phyloP scores from a whole-genome alignment of 2,113 vertebrate species.

The Osmerus eperlanus region DNA sequence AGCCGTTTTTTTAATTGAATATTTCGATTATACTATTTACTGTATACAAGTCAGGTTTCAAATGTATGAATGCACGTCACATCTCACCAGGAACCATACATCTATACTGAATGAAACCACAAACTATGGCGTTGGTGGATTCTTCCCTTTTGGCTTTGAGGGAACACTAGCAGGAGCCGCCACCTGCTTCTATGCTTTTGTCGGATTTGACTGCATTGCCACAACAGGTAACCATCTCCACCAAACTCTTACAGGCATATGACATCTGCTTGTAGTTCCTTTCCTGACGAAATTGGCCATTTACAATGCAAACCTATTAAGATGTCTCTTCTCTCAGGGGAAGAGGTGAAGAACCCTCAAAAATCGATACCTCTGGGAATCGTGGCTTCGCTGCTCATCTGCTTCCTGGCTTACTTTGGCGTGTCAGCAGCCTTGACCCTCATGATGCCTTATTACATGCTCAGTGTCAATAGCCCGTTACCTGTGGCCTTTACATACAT shows the following conservation, averaged over 20 bases:
- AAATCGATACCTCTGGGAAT: constrained; percentile 78
- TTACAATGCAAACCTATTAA: constrained; percentile 5
- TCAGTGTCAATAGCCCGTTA: constrained; percentile 72
- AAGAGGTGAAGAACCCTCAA: constrained; percentile 76
- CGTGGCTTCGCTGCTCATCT: constrained; percentile 76
- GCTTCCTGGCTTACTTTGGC: constrained; percentile 78
- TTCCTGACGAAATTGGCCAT: too few species aligned
- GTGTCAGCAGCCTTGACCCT: constrained; percentile 79
- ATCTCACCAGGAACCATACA: constrained; percentile 64
- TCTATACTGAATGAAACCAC: constrained; percentile 54
- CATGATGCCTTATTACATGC: constrained; percentile 81
- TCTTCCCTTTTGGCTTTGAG: constrained; percentile 69
- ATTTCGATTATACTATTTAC: neutral
- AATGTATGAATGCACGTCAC: constrained; percentile 1
- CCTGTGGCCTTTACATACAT: constrained; percentile 77
- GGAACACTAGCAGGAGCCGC: constrained; percentile 72
- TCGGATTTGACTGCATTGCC: constrained; percentile 51
- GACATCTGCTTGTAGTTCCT: too few species aligned
- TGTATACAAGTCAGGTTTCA: neutral
- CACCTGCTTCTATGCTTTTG: constrained; percentile 55
- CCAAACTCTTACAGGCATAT: constrained; percentile 51
- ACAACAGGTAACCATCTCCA: constrained; percentile 46
- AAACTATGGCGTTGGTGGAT: constrained; percentile 71
- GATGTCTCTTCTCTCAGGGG: constrained; percentile 62
- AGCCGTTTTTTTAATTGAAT: neutral